phyloP scores from a whole-genome alignment of 2,888 invertebrate genomes.

The Pseudococcus viburni region DNA sequence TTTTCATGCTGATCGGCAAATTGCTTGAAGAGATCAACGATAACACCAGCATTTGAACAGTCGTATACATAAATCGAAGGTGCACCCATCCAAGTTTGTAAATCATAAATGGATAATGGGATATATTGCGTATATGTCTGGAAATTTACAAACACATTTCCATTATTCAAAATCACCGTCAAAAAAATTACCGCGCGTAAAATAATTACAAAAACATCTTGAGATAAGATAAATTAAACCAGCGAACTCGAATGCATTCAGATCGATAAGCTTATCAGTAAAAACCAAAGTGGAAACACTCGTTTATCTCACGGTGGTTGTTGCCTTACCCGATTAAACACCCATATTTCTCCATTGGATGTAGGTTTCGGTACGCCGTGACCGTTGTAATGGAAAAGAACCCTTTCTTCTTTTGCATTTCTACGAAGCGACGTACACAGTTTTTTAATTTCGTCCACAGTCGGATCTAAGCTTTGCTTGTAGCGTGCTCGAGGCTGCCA shows the following conservation, averaged over 20 bases:
- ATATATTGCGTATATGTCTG: constrained; percentile 99
- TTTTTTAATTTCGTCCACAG: constrained; percentile 98
- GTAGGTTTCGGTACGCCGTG: constrained; percentile 99
- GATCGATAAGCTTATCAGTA: constrained; percentile 43
- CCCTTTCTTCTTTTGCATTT: constrained; percentile 98
- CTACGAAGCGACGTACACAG: constrained; percentile 93
- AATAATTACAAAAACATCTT: not conserved
- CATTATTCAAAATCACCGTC: too few species aligned
- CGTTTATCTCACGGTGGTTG: not conserved
- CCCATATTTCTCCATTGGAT: constrained; percentile 98
- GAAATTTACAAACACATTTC: constrained; percentile 68
- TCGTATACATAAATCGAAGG: constrained; percentile 99
- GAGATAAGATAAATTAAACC: not conserved
- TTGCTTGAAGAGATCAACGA: constrained; percentile 90
- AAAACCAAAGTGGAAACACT: constrained; percentile 19
- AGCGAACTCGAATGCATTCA: not conserved
- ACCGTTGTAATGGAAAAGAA: constrained; percentile 99
- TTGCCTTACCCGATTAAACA: constrained; percentile 89
- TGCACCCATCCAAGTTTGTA: constrained; percentile 99
- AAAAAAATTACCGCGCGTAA: not conserved
- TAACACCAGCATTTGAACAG: constrained; percentile 97
- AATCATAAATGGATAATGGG: constrained; percentile 96
- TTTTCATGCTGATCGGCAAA: constrained; percentile 93
- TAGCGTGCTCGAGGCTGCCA: constrained; percentile 99
- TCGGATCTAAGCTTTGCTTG: constrained; percentile 97